Evolutionary conservation across 2,113 vertebrate species (phyloP), one percentile per base, ranked within the genome.

Genomic region (Gavialis gangeticus): DNA sequence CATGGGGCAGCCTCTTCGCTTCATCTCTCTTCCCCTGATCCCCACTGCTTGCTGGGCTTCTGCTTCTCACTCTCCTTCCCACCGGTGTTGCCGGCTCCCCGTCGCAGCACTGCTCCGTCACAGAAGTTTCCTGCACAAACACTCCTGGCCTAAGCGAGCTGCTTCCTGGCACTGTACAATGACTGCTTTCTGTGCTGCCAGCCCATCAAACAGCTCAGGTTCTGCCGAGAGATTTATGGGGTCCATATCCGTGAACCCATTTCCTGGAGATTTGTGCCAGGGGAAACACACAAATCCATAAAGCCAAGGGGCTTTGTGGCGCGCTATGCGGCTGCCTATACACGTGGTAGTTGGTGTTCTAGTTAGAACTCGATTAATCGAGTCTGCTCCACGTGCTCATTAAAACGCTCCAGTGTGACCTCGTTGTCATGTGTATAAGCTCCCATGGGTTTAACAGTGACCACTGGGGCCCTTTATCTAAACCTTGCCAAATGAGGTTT

Each of bases 181-280:
- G 67, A 58, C 46, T 22, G 67, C 27, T 16, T 75, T 85, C 56
- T 80, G 76, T 60, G 37, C 56, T 25, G 4, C 30, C n/a, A 60
- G 66, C 22, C 54, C 34, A 34, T 60, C 69, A 58, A 25, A 28
- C 30, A 28, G n/a, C 64, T 63, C 19, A 37, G 55, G 30, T 81
- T 67, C 60, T 34, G 46, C 73, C 28, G 79, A n/a, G 54, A 57
- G 71, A 24, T 76, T 80, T 63, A 4, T 7, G 6, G 75, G 55
- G 28, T 24, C 81, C 12, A 3, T 30, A 19, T 63, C 34, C 27
- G 62, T 84, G 58, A 19, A 84, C 27, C 11, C 25, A 63, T 71
- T 67, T 37, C 21, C n/a, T 24, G 4, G 3, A 34, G 75, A 19
- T 10, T 64, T 25, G 1, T 17, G 2, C 3, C 0, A 0, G 25